phyloP scores from a whole-genome alignment of 1,140 invertebrate genomes.

The Protaetia brevitarsis region DNA sequence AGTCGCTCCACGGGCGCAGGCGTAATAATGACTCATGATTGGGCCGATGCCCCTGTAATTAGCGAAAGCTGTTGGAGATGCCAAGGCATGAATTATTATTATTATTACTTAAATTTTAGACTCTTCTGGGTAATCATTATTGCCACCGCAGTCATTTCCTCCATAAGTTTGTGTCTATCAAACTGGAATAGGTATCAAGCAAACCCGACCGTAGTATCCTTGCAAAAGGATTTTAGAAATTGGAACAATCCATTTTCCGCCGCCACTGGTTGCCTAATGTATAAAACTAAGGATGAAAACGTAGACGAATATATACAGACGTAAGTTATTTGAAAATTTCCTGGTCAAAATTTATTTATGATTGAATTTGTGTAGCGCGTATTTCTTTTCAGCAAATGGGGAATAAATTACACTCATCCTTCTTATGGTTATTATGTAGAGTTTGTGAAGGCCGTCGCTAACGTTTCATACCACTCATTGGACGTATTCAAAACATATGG shows the following conservation, averaged over 20 bases:
- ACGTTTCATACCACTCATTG: constrained; percentile 51
- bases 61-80: too few relatives aligned
- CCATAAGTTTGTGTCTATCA: constrained; percentile 46
- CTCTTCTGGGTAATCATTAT: constrained; percentile 52
- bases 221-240: constrained; percentile 59
- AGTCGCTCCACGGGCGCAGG: too few relatives aligned
- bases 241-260: constrained; percentile 58
- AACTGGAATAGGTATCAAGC: constrained; percentile 55
- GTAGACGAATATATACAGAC: constrained; percentile 39
- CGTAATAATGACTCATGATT: too few relatives aligned
- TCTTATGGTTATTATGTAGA: constrained; percentile 52
- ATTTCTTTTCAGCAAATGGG: constrained; percentile 40
- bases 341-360: neutral
- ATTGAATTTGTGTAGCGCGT: neutral
- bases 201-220: constrained; percentile 58
- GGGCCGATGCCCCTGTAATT: too few relatives aligned
- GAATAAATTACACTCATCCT: constrained; percentile 29
- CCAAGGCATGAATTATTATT: too few relatives aligned
- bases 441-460: constrained; percentile 52
- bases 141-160: constrained; percentile 45
- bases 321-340: constrained; percentile 30
- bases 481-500: constrained; percentile 48
- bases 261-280: constrained; percentile 52
- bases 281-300: constrained; percentile 45
- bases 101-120: too few relatives aligned